A percentile compares a stretch with the other conserved stretches of the same genome.
Conservation (phyloP, 2,888 invertebrate species). For the Microctonus brassicae region DNA sequence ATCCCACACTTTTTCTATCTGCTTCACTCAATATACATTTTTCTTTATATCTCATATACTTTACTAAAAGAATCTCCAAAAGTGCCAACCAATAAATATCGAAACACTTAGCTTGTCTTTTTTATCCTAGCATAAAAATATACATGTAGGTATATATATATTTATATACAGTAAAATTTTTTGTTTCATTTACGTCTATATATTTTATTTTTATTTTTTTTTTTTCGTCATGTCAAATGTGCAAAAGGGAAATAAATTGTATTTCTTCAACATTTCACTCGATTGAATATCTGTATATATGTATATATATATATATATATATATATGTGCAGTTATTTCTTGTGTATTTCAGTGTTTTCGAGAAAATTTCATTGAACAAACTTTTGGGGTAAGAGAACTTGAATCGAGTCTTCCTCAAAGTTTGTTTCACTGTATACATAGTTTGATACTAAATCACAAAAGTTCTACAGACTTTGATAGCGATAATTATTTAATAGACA, state of each 20-base stretch:
- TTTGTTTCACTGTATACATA: neutral
- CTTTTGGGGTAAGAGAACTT: slow-evolving; percentile 5
- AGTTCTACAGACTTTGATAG: neutral
- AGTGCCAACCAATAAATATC: slow-evolving; percentile 65
- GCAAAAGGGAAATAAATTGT: neutral
- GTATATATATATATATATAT: neutral
- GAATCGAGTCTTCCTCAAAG: neutral
- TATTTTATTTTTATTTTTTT: slow-evolving; percentile 12
- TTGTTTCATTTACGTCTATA: neutral
- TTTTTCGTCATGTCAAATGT: too few species aligned
- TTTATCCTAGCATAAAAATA: slow-evolving; percentile 47
- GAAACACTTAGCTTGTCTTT: slow-evolving; percentile 64
- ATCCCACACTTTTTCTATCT: slow-evolving; percentile 7
- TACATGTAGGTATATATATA: slow-evolving; percentile 35
- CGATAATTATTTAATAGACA: neutral
- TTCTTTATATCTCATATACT: neutral
- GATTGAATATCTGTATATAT: neutral
- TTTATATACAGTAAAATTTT: slow-evolving; percentile 35
- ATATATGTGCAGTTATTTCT: slow-evolving; percentile 2
- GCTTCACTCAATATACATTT: neutral
- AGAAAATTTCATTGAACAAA: slow-evolving; percentile 11
- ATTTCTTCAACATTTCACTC: slow-evolving; percentile 11
- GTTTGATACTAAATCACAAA: neutral
- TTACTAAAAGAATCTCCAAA: slow-evolving; percentile 46
- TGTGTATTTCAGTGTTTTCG: neutral